phyloP scores from a whole-genome alignment of 2,888 invertebrate species.

The Abrostola tripartita region DNA sequence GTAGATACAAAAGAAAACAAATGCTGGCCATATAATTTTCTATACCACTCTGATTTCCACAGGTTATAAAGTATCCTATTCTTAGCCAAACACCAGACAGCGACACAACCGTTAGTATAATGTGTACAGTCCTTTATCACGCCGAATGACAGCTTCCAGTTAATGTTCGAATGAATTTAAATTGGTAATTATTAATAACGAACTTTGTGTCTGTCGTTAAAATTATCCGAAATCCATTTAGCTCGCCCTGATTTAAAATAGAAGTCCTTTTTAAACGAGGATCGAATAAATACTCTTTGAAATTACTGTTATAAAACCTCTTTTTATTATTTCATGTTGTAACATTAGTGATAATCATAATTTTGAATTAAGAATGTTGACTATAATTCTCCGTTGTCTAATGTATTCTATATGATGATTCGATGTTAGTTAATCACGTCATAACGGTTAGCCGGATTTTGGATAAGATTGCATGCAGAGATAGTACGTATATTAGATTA shows the following conservation, averaged over 20 bases:
- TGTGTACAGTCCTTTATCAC: conserved; percentile 25
- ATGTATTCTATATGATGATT: not conserved
- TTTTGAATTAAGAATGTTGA: conserved; percentile 12
- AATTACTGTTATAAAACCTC: conserved; percentile 19
- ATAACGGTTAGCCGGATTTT: not conserved
- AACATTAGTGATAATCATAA: conserved; percentile 28
- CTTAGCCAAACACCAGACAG: conserved; percentile 2
- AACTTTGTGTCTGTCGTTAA: conserved; percentile 52
- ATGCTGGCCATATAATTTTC: too few species aligned
- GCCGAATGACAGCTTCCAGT: conserved; percentile 37
- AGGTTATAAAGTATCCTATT: conserved; percentile 11
- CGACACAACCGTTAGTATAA: conserved; percentile 7
- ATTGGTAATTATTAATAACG: conserved; percentile 59
- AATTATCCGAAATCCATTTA: conserved; percentile 58
- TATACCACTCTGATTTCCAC: not conserved
- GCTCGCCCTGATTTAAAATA: conserved; percentile 50
- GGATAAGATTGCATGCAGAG: not conserved
- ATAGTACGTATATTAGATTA: conserved; percentile 2
- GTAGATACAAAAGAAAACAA: too few species aligned
- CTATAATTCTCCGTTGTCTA: not conserved
- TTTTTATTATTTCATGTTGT: conserved; percentile 23
- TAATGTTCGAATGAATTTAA: conserved; percentile 54
- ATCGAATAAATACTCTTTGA: conserved; percentile 44
- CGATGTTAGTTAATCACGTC: not conserved
- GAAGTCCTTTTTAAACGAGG: conserved; percentile 37